A percentile compares a stretch with the other conserved stretches of the same genome.
These are phyloP conservation scores for Chelonia mydas DNA, from an alignment of 2,797 vertebrate genomes.

Conservation along the genomic window DNA sequence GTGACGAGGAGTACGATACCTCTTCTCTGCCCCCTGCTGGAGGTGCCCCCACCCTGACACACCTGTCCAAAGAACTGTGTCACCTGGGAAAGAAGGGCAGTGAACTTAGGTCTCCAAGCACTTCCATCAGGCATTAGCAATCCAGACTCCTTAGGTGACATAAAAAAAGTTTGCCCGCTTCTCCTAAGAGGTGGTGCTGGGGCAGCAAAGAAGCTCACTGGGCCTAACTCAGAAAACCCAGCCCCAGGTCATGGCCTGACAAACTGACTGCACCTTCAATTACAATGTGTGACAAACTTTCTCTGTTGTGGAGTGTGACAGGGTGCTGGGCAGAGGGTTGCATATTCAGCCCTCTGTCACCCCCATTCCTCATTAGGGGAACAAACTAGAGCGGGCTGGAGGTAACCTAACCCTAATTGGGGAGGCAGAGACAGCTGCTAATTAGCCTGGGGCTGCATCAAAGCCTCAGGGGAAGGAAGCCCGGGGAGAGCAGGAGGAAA, in stretches of 20 bases:
- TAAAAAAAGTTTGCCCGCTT: background rate
- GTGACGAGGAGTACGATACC: background rate
- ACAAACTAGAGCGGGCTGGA: too few relatives aligned
- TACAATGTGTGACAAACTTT: background rate
- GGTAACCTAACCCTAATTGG: too few relatives aligned
- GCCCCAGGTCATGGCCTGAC: background rate
- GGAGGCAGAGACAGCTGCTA: too few relatives aligned
- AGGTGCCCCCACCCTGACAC: too few relatives aligned
- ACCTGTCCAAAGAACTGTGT: background rate
- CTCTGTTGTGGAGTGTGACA: background rate
- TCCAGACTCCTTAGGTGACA: background rate
- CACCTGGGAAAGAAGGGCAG: background rate
- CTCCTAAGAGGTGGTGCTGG: background rate
- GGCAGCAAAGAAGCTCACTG: background rate
- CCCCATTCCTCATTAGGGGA: too few relatives aligned
- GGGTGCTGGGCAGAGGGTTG: too few relatives aligned
- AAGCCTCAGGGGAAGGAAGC: too few relatives aligned
- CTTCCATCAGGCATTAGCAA: background rate
- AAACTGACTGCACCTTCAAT: background rate
- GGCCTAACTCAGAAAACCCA: background rate
- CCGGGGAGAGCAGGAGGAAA: too few relatives aligned
- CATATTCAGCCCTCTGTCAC: too few relatives aligned
- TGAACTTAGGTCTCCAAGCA: background rate
- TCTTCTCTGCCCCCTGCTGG: background rate
- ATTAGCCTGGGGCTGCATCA: too few relatives aligned